These are phyloP conservation scores for Ellobius talpinus DNA, from an alignment of 2,113 vertebrate species.

Conservation along the genomic window DNA sequence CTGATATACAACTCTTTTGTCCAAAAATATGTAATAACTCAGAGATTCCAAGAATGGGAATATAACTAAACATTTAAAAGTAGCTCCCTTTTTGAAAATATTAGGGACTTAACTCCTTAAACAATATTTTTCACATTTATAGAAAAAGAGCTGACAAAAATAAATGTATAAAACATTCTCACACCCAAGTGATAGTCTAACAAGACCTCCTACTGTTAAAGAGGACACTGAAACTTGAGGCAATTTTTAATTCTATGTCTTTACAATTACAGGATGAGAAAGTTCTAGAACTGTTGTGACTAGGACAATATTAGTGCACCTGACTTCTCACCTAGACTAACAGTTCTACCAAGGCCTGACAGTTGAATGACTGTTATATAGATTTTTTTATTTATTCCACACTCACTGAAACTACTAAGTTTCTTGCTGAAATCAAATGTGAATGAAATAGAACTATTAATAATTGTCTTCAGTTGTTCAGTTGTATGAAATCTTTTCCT, in stretches of 20 bases:
- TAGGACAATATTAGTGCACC: background rate
- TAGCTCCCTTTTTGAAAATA: background rate
- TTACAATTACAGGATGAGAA: conserved; percentile 8
- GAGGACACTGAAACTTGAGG: background rate
- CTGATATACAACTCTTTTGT: background rate
- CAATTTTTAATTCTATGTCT: background rate
- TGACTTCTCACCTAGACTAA: background rate
- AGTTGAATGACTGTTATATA: background rate
- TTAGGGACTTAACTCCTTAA: conserved; percentile 1
- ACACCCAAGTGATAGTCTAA: background rate
- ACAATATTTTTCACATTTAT: background rate
- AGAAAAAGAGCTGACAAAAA: conserved; percentile 42
- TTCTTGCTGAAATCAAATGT: conserved; percentile 33
- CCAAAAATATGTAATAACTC: background rate
- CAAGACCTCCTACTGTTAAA: background rate
- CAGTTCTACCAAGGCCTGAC: background rate
- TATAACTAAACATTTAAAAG: conserved; percentile 26
- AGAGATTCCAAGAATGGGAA: background rate
- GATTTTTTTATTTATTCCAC: background rate
- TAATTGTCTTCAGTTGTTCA: background rate
- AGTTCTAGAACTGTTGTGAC: background rate
- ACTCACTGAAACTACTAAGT: background rate
- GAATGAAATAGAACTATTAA: background rate
- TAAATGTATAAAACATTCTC: conserved; percentile 4
- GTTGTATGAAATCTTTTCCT: background rate